Percentiles rank a stretch among this genome's conserved stretches.
Evolutionary conservation across 37 sponge, comb jelly and placozoan species (phyloP).

Genomic region (Lycopodina hypogea): DNA sequence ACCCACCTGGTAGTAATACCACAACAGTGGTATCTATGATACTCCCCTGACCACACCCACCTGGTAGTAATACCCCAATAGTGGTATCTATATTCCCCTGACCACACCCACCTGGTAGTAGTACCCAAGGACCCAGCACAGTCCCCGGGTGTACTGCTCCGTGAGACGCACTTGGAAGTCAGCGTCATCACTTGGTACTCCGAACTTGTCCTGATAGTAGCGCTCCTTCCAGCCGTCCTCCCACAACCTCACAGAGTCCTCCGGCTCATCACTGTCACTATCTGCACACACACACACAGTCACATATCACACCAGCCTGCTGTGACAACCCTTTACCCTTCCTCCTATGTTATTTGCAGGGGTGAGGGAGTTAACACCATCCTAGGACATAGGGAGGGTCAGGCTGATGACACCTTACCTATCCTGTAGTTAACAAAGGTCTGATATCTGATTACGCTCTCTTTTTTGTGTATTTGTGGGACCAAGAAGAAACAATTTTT

Average conservation of each 20-base stretch:
- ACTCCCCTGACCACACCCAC: constrained; percentile 10
- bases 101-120: constrained; percentile 94
- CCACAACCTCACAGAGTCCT: constrained; percentile 75
- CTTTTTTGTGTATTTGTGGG: no score
- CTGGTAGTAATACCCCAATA: constrained; percentile 89
- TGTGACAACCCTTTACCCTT: background rate
- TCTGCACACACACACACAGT: background rate
- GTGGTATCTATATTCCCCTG: no score
- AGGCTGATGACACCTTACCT: no score
- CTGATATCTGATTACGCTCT: no score
- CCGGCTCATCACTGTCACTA: constrained; percentile 45
- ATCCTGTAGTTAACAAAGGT: no score
- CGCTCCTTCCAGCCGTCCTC: constrained; percentile 98
- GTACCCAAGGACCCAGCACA: constrained; percentile 96
- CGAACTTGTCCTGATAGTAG: constrained; percentile 94
- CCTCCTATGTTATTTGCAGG: background rate
- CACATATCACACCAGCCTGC: background rate
- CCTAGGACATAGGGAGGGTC: constrained; percentile 1
- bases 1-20: background rate
- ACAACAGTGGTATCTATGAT: background rate
- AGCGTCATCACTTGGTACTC: constrained; percentile 69
- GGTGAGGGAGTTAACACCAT: background rate
- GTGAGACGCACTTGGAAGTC: constrained; percentile 75
- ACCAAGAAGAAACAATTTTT: no score
- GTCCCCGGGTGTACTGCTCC: constrained; percentile 83